Evolutionary conservation across 2,113 vertebrate species (phyloP).

Genomic region (Phylloscopus trochiloides): DNA sequence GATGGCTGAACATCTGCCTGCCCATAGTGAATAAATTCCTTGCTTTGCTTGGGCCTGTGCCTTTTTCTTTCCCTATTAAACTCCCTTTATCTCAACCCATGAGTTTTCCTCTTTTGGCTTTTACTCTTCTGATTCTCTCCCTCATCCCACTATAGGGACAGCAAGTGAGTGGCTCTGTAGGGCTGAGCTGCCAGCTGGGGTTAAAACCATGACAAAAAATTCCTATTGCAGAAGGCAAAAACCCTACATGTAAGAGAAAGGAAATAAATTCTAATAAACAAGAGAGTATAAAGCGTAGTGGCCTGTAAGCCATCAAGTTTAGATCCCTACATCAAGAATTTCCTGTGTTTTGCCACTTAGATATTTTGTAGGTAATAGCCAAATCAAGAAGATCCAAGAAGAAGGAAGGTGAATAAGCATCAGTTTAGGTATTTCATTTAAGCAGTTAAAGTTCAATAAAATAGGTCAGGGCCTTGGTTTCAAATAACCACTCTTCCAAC

Average conservation of each 20-base stretch:
- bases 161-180: not conserved
- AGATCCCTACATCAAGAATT: not conserved
- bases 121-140: not conserved
- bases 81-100: not conserved
- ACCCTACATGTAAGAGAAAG: not conserved
- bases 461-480: not conserved
- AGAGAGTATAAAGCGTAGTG: not conserved
- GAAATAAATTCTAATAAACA: not conserved
- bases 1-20: not conserved
- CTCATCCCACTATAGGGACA: not conserved
- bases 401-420: not conserved
- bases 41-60: not conserved
- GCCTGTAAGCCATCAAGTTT: not conserved
- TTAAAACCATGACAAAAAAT: not conserved
- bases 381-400: not conserved
- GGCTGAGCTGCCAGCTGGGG: not conserved
- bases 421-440: not conserved
- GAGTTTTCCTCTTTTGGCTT: not conserved
- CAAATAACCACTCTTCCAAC: not conserved
- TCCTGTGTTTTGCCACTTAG: not conserved
- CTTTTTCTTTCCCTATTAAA: not conserved
- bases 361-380: not conserved
- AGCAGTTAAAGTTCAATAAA: not conserved
- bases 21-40: not conserved
- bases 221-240: not conserved